Base-by-base conservation (phyloP, 2,888 invertebrate species). In the Oxystoma pomonae region DNA sequence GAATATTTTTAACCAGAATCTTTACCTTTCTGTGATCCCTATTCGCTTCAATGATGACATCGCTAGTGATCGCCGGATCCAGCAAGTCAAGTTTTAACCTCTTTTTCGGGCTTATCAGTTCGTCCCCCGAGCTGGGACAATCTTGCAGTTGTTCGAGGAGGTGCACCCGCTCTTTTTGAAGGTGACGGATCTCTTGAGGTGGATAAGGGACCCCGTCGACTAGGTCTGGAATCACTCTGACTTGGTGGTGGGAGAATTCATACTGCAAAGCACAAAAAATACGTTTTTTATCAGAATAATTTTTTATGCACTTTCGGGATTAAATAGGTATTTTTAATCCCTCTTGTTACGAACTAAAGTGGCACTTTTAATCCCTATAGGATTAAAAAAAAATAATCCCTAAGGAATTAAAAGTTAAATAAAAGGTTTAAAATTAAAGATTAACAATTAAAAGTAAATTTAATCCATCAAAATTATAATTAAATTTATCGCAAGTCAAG, bases 121-220 rank as follows among this genome's bases (percentile, higher is more conserved):
- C 88, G 78, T 88, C 88, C 67, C 88, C 88, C 74, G 87, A 87
- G 77, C 88, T 88, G 72, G 85, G 86, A 81, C 87, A 87, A 73
- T 89, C 88, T 74, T 88, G 87, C 73, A 87, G 83, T 76, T 89
- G 88, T 77, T 89, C 89, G 69, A 89, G 81, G 64, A 89, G 81
- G 75, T 87, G 87, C 58, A 87, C 87, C 59, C 89, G 83, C 76
- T 89, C 89, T 75, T 89, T 89, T 76, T 89, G 88, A 70, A 89
- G 81, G 63, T 76, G 75, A 71, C 88, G 81, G 71, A 89, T 87
- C 77, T 89, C 88, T 67, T 85, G 82, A 16, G 84, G 84, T 58
- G 76, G 70, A 58, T 71, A 74, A 1, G 73, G 67, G 3, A 71
- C 70, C 0, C 64, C 57, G 9, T 70, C 70, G 20, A 68, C 69